Base-by-base conservation (phyloP, 2,888 invertebrate species). In the Ectemnius continuus region DNA sequence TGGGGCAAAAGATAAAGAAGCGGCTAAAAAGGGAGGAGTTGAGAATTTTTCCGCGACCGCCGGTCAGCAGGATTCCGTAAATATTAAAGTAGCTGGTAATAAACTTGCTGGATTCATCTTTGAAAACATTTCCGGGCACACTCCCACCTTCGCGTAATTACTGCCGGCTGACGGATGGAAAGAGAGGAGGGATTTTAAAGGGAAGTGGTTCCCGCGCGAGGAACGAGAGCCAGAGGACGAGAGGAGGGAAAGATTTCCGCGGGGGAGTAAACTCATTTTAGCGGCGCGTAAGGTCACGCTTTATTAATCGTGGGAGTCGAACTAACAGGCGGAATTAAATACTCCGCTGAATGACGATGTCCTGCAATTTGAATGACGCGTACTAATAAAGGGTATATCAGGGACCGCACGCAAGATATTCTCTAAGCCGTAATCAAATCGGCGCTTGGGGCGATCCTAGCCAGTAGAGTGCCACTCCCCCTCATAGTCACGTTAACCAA, bases 141-240 rank as follows among this genome's bases (percentile, higher is more conserved):
- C 66, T 65, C 46, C 23, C 23, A 23, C 3, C 26, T 46, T 48
- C 62, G 36, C 36, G 56, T 82, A 81, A 82, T 81, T 82, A 79
- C 82, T 64, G 61, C 46, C 20, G 64, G 60, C 73, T 48, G 28
- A 58, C 65, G 76, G 59, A 20, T 70, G 23, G 60, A 75, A 61
- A 67, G 60, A 77, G 73, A 72, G 79, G 79, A 76, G 73, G 26
- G 56, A 66, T 70, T 71, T 71, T 77, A 80, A 77, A 64, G 64
- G 58, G 58, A 58, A 58, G 70, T 66, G 58, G 20, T 57, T 52
- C 52, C 16, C 16, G 73, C 61, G 79, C 73, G 79, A 81, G 76
- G 76, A 76, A n/a, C n/a, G n/a, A 68, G 65, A 72, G 71, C 69
- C 75, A 69, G 3, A 23, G 3, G 23, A 3, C 23, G 23, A 23